These are phyloP conservation scores for Hycleus phaleratus DNA, from an alignment of 1,140 invertebrate genomes.

Conservation along the genomic window DNA sequence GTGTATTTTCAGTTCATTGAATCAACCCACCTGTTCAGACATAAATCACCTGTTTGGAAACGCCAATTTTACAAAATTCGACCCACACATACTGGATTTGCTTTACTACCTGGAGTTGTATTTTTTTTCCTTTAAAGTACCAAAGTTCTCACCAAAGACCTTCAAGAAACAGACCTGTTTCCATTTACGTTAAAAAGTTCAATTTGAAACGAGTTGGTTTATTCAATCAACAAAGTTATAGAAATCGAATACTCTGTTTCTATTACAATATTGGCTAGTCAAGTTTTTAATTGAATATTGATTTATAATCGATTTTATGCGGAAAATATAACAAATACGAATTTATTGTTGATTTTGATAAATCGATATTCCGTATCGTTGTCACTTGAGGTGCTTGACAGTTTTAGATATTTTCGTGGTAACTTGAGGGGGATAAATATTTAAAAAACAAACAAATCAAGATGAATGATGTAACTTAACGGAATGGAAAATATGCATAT, in stretches of 20 bases:
- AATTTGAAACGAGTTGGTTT: too few species aligned
- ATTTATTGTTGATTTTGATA: constrained; percentile 26
- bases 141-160: constrained; percentile 16
- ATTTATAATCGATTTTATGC: too few species aligned
- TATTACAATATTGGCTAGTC: too few species aligned
- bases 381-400: constrained; percentile 20
- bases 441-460: constrained; percentile 33
- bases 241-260: too few species aligned
- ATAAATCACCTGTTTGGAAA: constrained; percentile 13
- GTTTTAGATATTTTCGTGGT: constrained; percentile 26
- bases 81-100: too few species aligned
- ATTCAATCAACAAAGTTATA: too few species aligned
- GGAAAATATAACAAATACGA: not conserved
- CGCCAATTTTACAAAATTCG: not conserved
- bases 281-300: too few species aligned
- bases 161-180: not conserved
- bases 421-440: constrained; percentile 33
- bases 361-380: constrained; percentile 24
- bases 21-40: constrained; percentile 7
- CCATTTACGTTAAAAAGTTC: too few species aligned
- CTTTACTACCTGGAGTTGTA: constrained; percentile 19
- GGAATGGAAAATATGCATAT: constrained; percentile 25
- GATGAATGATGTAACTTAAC: constrained; percentile 32
- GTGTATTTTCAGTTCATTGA: too few species aligned
- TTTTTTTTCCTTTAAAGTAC: constrained; percentile 18